Base-by-base conservation (phyloP, 2,797 vertebrate species). In the Kryptopterus vitreolus region DNA sequence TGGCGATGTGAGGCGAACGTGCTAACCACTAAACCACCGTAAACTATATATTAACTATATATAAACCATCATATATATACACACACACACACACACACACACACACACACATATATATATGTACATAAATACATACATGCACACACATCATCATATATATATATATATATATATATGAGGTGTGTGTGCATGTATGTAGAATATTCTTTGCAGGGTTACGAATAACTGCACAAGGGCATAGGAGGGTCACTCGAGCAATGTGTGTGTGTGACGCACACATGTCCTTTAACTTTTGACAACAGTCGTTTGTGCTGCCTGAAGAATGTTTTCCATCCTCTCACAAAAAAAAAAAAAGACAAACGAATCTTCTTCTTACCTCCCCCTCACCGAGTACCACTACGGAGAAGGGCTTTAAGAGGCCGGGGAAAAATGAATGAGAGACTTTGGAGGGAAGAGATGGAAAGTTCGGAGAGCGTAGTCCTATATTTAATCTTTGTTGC, bases 311-410 rank as follows among this genome's bases (percentile, higher is more conserved):
- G 85, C 89, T 79, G 90, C 88, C 89, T 85, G 85, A 90, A 87
- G 90, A 93, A 93, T 92, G 90, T 93, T 94, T 94, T 94, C 93
- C 93, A 93, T 93, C 91, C 91, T 89, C 91, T 93, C 92, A 93
- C 89, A 86, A 24, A 80, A 91, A 78, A 89, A 90, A 81, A 57
- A 53, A 61, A 76, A 50, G 68, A 70, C 58, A 53, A 57, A 77
- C 31, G 35, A 63, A 57, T 35, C 80, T 62, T 77, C 76, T 77
- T 68, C 75, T 73, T 91, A 91, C 90, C 91, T 90, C 91, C 88
- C 91, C 89, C 13, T 0, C 7, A 70, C 80, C 58, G 89, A 38
- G 65, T 33, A 53, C 46, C 74, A 5, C 52, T 11, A 11, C 22
- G 31, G 55, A 53, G 72, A 53, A 62, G 26, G 24, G 22, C 33